A percentile compares a stretch with the other conserved stretches of the same genome.
Conservation (phyloP, 64 coral and sea anemone genomes). For the Stichodactyla helianthus region DNA sequence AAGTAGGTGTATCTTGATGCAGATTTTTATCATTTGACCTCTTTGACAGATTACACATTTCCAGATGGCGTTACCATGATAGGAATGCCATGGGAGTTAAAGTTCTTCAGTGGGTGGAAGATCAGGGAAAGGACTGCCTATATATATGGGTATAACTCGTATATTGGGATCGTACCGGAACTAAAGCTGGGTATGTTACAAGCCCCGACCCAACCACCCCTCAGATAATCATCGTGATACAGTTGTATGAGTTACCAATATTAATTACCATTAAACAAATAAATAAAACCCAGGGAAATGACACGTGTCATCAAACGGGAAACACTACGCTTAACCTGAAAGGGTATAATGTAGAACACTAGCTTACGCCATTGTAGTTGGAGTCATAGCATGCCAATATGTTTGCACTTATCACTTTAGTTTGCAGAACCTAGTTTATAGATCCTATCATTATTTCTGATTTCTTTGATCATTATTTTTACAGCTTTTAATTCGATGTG, state of each 20-base stretch:
- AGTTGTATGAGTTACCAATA: too few relatives aligned
- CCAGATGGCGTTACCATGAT: conserved; percentile 12
- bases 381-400: too few relatives aligned
- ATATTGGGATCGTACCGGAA: conserved; percentile 31
- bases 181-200: conserved; percentile 25
- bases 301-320: too few relatives aligned
- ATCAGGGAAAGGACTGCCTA: conserved; percentile 16
- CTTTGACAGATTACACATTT: background rate
- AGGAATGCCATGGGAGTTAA: background rate
- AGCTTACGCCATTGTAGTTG: too few relatives aligned
- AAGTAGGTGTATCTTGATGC: too few relatives aligned
- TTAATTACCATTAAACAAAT: too few relatives aligned
- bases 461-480: background rate
- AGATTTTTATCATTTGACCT: background rate
- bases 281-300: too few relatives aligned
- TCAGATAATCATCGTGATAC: background rate
- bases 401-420: too few relatives aligned
- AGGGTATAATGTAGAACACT: too few relatives aligned
- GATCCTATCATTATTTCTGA: background rate
- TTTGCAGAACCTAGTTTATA: background rate
- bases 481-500: background rate
- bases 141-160: conserved; percentile 37
- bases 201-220: background rate
- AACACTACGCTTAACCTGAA: too few relatives aligned
- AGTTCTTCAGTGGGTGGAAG: background rate